These are phyloP conservation scores for Ormyrus labotus DNA, from an alignment of 2,888 invertebrate species.

Conservation along the genomic window DNA sequence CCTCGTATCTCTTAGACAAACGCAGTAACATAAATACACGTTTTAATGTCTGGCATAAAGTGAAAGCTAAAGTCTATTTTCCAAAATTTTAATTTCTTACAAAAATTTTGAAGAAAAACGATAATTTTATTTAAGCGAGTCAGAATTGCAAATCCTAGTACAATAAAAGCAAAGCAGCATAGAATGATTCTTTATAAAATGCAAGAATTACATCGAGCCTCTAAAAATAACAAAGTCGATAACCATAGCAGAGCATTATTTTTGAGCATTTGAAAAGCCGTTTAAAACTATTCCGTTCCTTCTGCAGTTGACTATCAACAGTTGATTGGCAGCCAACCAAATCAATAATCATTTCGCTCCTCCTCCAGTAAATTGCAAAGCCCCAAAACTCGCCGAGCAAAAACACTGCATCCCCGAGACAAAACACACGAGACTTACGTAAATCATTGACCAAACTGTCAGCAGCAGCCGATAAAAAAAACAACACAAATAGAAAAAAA, in stretches of 20 bases:
- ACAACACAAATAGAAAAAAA: neutral
- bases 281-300: neutral
- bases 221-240: conserved; percentile 23
- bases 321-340: conserved; percentile 6
- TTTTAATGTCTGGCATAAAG: neutral
- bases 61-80: neutral
- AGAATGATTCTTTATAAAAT: no score
- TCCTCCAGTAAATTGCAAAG: no score
- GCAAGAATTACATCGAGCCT: neutral
- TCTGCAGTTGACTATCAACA: neutral
- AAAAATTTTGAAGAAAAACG: neutral
- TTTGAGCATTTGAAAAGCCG: conserved; percentile 8
- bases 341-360: neutral
- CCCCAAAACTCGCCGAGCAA: no score
- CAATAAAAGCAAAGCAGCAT: neutral
- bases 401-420: neutral
- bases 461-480: neutral
- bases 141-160: no score
- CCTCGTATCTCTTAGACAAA: conserved; percentile 1
- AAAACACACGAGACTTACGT: conserved; percentile 28
- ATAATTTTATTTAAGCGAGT: no score
- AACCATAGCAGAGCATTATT: conserved; percentile 16
- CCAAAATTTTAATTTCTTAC: neutral
- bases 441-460: conserved; percentile 18
- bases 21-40: neutral